Evolutionary conservation across 2,888 invertebrate species (phyloP).

Genomic region (Ypsolopha scabrella): DNA sequence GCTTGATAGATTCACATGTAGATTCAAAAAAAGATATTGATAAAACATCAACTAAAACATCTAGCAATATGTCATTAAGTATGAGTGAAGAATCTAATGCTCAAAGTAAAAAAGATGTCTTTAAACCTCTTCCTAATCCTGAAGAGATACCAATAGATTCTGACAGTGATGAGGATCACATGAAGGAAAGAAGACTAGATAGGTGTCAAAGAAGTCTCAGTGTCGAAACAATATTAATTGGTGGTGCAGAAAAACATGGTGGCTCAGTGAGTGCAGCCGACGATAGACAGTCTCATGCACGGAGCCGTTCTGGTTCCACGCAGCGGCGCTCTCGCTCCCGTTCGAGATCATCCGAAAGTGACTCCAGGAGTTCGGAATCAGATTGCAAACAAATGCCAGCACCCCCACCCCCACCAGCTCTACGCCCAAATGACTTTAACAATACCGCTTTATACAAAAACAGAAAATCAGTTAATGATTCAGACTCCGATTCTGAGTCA

Average conservation of each 20-base stretch:
- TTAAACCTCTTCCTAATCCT: conserved; percentile 35
- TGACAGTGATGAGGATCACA: conserved; percentile 37
- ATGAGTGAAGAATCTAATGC: neutral
- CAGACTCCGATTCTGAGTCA: conserved; percentile 51
- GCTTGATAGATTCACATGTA: conserved; percentile 47
- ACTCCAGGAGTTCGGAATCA: conserved; percentile 43
- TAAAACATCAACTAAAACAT: neutral
- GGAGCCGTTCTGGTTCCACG: conserved; percentile 34
- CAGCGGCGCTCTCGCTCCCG: conserved; percentile 27
- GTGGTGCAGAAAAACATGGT: conserved; percentile 15
- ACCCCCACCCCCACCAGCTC: no score
- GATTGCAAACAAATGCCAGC: conserved; percentile 27
- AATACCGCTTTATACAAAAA: conserved; percentile 12
- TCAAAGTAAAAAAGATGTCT: conserved; percentile 3
- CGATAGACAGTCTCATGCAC: conserved; percentile 25
- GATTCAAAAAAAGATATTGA: conserved; percentile 15
- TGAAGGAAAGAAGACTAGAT: neutral
- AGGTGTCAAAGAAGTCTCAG: conserved; percentile 34
- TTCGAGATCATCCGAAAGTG: conserved; percentile 47
- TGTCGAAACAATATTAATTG: conserved; percentile 42
- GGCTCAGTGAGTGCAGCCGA: conserved; percentile 29
- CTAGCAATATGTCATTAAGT: neutral
- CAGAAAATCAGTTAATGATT: conserved; percentile 25
- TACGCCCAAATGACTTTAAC: neutral
- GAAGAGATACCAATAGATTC: conserved; percentile 48